Evolutionary conservation across 2,888 invertebrate genomes (phyloP), one percentile per base, ranked within the genome.

Genomic region (Lepidocyrtinus sp.): DNA sequence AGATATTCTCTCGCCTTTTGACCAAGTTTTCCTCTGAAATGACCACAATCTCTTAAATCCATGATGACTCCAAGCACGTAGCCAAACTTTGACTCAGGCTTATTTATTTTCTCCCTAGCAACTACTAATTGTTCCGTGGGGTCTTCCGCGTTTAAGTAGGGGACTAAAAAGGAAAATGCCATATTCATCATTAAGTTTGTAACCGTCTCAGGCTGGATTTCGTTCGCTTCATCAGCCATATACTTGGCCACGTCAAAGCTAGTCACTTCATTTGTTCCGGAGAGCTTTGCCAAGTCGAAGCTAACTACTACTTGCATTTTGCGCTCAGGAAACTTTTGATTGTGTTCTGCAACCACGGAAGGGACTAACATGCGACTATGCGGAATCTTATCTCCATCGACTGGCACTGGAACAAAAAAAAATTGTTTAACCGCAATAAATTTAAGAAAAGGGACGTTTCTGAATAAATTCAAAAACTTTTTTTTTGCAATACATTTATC

Each of bases 191-290:
- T 75, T 0, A 75, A n/a, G 1, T 68, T 75, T 7, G 24, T 46
- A 0, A 75, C 75, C 2, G 75, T 75, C 1, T 63, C 75, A 1
- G 75, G 68, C 17, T 19, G 63, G 17, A 75, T 68, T 1, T 25
- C 25, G 17, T 75, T 75, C 3, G 75, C 68, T 15, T 7, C 12
- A 17, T 75, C 75, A 0, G 75, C 68, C 69, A 75, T 69, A 21
- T 24, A 68, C n/a, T 69, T 68, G 5, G 75, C 75, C 24, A 69
- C 62, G 17, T 75, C 62, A 22, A 75, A 75, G 21, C 75, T 75
- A 7, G 68, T 75, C 22, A 61, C 45, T 61, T 59, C 15, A 2
- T 61, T 17, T 2, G 74, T 55, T 1, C 36, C 15, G 1, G 22
- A 19, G 2, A 65, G 9, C 17, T 65, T 65, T 19, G 74, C 59